Conservation (phyloP, 2,797 vertebrate species). For the Halcyon smyrnensis region DNA sequence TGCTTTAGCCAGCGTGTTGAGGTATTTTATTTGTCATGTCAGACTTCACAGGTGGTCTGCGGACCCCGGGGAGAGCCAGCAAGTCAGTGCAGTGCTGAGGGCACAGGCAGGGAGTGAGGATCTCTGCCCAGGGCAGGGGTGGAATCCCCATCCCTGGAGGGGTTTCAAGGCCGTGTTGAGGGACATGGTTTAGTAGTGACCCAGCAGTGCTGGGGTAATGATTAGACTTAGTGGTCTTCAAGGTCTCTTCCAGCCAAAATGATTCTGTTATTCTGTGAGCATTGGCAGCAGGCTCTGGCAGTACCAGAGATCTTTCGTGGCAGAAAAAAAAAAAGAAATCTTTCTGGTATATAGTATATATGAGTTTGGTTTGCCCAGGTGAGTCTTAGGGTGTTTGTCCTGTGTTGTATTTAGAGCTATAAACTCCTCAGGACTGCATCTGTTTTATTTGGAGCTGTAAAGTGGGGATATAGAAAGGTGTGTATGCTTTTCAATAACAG, state of each 20-base stretch:
- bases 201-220: neutral
- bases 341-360: neutral
- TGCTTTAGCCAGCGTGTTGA: neutral
- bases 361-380: neutral
- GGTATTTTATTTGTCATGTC: neutral
- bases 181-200: neutral
- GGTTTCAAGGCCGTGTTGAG: neutral
- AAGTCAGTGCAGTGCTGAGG: accelerated
- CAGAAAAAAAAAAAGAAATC: conserved; percentile 9
- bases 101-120: neutral
- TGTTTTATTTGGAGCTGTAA: conserved; percentile 45
- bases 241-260: neutral
- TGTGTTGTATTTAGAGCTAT: neutral
- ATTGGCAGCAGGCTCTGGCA: accelerated
- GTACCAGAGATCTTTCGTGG: neutral
- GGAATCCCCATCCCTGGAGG: neutral
- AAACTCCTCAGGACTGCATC: neutral
- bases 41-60: neutral
- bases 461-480: conserved; percentile 39
- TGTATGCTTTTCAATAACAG: conserved; percentile 33
- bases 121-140: neutral
- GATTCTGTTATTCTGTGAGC: neutral
- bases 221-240: neutral
- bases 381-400: neutral
- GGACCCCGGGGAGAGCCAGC: accelerated